Evolutionary conservation across 1,140 invertebrate genomes (phyloP).

Genomic region (Tenebrio molitor): DNA sequence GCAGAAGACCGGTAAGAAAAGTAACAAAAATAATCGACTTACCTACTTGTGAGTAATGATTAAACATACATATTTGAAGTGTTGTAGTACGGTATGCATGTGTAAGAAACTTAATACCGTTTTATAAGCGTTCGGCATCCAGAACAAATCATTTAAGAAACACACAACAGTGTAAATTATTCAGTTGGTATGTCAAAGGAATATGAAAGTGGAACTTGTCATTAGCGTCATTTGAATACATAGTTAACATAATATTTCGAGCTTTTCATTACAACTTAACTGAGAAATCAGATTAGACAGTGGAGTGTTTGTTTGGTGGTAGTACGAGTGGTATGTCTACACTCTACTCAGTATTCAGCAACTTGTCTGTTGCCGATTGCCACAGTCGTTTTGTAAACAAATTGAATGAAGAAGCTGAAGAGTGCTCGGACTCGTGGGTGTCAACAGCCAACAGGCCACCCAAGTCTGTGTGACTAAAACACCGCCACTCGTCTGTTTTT

Average conservation of each 20-base stretch:
- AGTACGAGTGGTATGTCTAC: conserved; percentile 36
- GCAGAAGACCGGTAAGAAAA: too few species aligned
- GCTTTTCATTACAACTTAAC: conserved; percentile 46
- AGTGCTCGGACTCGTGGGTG: conserved; percentile 45
- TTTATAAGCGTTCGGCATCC: too few species aligned
- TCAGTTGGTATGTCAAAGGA: not conserved
- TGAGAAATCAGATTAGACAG: conserved; percentile 51
- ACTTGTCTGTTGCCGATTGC: conserved; percentile 45
- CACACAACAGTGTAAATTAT: not conserved
- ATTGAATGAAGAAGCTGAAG: conserved; percentile 43
- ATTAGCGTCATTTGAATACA: conserved; percentile 5
- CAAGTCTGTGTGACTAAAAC: conserved; percentile 50
- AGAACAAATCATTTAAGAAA: not conserved
- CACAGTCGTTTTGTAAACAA: conserved; percentile 48
- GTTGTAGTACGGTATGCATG: too few species aligned
- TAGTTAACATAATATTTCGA: conserved; percentile 4
- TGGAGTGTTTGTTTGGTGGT: conserved; percentile 48
- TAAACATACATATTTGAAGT: too few species aligned
- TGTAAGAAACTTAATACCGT: too few species aligned
- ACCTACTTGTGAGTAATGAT: too few species aligned
- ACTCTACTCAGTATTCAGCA: conserved; percentile 48
- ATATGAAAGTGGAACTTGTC: conserved; percentile 1
- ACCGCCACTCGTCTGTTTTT: conserved; percentile 38
- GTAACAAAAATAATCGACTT: too few species aligned
- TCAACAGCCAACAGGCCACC: conserved; percentile 45